Percentiles rank a stretch among this genome's conserved stretches.
phyloP scores from a whole-genome alignment of 2,797 vertebrate species.

The Cyclura pinguis region DNA sequence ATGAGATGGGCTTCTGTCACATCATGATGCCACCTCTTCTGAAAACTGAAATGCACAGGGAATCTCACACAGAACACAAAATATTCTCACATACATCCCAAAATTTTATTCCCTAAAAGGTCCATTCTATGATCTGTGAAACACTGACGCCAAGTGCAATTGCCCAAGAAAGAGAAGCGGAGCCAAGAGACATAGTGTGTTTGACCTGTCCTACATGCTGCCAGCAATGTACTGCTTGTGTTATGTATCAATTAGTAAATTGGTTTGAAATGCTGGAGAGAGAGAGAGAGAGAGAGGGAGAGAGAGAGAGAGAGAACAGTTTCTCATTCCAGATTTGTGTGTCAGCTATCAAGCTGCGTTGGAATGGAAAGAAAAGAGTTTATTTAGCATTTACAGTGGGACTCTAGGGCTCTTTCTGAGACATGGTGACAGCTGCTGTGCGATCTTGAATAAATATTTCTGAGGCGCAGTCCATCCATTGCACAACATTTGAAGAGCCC shows the following conservation, averaged over 20 bases:
- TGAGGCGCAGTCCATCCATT: neutral
- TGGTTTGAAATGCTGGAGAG: constrained; percentile 48
- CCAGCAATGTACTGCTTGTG: constrained; percentile 43
- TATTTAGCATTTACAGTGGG: constrained; percentile 10
- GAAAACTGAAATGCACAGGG: neutral
- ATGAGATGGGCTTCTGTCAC: constrained; percentile 46
- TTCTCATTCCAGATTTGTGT: constrained; percentile 34
- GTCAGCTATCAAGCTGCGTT: constrained; percentile 40
- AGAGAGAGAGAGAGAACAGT: neutral
- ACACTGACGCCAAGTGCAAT: constrained; percentile 52
- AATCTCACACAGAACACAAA: neutral
- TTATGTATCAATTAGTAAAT: constrained; percentile 63
- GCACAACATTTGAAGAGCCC: neutral
- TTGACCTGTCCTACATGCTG: constrained; percentile 52
- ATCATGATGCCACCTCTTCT: constrained; percentile 29
- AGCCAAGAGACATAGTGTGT: constrained; percentile 52
- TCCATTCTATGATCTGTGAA: constrained; percentile 59
- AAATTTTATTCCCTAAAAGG: constrained; percentile 45
- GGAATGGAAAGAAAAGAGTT: constrained; percentile 6
- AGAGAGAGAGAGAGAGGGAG: constrained; percentile 26
- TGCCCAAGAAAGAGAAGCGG: constrained; percentile 54
- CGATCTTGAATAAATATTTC: neutral
- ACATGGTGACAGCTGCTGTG: neutral
- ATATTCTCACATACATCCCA: constrained; percentile 15
- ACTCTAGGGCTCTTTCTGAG: neutral